Evolutionary conservation across 92 coral and sea anemone genomes (phyloP), one percentile per base, ranked within the genome.

Genomic region (Siderastrea radians): DNA sequence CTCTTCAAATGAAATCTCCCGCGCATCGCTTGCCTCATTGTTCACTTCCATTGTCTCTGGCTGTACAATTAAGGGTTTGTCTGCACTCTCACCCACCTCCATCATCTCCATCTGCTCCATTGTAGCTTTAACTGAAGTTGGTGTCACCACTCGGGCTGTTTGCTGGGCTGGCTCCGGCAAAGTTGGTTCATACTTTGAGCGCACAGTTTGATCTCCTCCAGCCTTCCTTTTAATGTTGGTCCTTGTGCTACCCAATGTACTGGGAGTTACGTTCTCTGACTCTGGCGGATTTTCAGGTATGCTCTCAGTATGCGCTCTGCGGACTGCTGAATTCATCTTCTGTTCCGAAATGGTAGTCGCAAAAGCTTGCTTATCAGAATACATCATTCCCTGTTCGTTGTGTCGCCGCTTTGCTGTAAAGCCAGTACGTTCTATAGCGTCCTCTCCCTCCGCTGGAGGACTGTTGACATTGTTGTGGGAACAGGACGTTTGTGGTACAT

Each of bases 151-250:
- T 7, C n/a, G 46, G 44, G 15, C 15, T 9, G 12, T 38, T n/a
- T 26, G 44, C 12, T 5, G 5, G 7, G 6, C 1, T 2, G 45
- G 9, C 38, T 49, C 47, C 14, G 3, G 47, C 5, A 16, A 26
- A 1, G 12, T 74, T 54, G 61, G 48, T 38, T 52, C 45, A 19
- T 52, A 4, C 53, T 70, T 46, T 44, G 16, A 46, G 53, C 17
- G 5, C 44, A 5, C 44, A 8, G 38, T 19, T 49, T 14, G 17
- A 26, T 6, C 7, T 7, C 10, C 47, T 3, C 61, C 62, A 38
- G 44, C 16, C 55, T 71, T 49, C 54, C 75, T 71, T 71, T 71
- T 54, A 11, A 53, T 74, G n/a, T 74, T 74, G 13, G 10, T n/a
- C 49, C 48, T 54, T 50, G 78, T 15, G 1, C 44, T 19, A 6